Base-by-base conservation (phyloP, 2,888 invertebrate species). In the Alitta virens region DNA sequence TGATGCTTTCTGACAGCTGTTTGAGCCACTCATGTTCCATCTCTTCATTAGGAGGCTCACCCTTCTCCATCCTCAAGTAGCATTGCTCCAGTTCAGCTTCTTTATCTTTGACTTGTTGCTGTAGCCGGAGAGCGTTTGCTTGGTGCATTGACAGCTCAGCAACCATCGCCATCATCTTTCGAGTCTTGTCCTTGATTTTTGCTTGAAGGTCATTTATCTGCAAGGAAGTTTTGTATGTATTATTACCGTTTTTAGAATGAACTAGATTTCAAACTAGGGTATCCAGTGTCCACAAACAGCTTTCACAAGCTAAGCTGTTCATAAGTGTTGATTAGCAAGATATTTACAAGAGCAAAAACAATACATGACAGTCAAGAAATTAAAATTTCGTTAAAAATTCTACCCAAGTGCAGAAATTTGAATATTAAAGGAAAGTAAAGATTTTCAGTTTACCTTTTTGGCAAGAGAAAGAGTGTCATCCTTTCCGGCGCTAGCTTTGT, bases 91-190 rank as follows among this genome's bases (percentile, higher is more conserved):
- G 66, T 55, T 77, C 75, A 1, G 72, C 72, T 63, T 81, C 78
- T 64, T 75, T 74, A 62, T 78, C 78, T 56, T 75, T 75, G 7
- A 63, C 63, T 25, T 64, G 53, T 25, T 59, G 55, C 33, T 60
- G 60, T 21, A 60, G 60, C 23, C 42, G 26, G 21, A 60, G 54
- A 26, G 60, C 59, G 16, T 54, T 54, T 0, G 81, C 80, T 68
- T 82, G 81, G 63, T 78, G 75, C 79, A 82, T 81, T 24, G 82
- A 80, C 58, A 82, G 72, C 66, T 82, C 82, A 0, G 82, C 78
- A 33, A 82, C 79, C 64, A 76, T 71, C 1, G 82, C 78, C 81
- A 81, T 82, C 78, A 82, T 80, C 65, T 80, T 79, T 43, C 79
- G 72, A 3, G 81, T 82, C 5, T 74, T 74, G 49, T 77, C 77